Percentiles rank a stretch among this genome's conserved stretches.
These are phyloP conservation scores for Phyllopteryx taeniolatus DNA, from an alignment of 2,113 vertebrate genomes.

Conservation along the genomic window DNA sequence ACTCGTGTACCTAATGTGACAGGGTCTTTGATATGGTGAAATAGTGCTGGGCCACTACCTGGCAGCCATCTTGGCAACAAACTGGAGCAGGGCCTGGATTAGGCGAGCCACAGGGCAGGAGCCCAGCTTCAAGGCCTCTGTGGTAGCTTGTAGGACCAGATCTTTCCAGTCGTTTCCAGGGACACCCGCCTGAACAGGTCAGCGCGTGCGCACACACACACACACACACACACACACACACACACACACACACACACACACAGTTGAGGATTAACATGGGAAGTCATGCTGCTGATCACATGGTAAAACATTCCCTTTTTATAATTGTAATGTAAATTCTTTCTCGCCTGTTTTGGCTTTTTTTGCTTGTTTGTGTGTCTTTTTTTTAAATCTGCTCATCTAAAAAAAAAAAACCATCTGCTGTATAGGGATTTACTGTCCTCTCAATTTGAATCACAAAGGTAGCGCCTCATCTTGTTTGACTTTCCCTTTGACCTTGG, in stretches of 20 bases:
- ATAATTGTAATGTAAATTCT: too few species aligned
- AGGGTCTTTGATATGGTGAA: neutral
- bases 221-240: neutral
- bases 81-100: conserved; percentile 88
- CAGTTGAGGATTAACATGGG: neutral
- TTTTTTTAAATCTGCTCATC: neutral
- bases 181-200: conserved; percentile 71
- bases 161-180: conserved; percentile 82
- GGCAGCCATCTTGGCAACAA: conserved; percentile 81
- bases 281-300: neutral
- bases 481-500: conserved; percentile 25
- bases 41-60: conserved; percentile 68
- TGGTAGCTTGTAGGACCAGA: conserved; percentile 86
- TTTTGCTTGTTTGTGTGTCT: neutral
- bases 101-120: conserved; percentile 81
- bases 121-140: conserved; percentile 85
- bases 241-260: neutral
- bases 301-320: too few species aligned
- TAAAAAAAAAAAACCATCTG: neutral
- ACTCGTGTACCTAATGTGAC: too few species aligned
- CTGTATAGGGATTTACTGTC: neutral
- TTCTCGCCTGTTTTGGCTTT: too few species aligned
- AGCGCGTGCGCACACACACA: neutral
- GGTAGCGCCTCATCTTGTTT: conserved; percentile 8
- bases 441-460: conserved; percentile 7